Evolutionary conservation across 2,888 invertebrate species (phyloP).

Genomic region (Ypsolopha sequella): DNA sequence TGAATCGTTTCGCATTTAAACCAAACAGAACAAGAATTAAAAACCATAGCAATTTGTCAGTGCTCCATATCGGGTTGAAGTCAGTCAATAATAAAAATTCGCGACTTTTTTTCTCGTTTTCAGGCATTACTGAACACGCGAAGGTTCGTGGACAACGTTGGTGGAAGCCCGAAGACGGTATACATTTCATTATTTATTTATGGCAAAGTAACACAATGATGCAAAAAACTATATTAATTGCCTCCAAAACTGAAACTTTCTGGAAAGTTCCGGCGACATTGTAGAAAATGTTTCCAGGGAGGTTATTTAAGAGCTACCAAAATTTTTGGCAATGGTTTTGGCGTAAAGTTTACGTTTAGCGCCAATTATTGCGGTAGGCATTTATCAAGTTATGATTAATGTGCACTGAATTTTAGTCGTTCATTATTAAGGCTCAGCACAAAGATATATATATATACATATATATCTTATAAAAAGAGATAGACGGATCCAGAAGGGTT

Average conservation of each 20-base stretch:
- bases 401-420: no score
- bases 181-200: conserved; percentile 50
- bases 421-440: no score
- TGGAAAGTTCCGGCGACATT: background rate
- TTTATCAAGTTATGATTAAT: no score
- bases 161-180: conserved; percentile 32
- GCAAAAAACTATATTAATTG: conserved; percentile 53
- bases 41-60: conserved; percentile 62
- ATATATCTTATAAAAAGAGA: no score
- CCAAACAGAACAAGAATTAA: conserved; percentile 34
- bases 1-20: conserved; percentile 19
- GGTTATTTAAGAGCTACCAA: background rate
- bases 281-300: background rate
- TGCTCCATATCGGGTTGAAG: conserved; percentile 46
- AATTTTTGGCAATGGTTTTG: no score
- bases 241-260: conserved; percentile 22
- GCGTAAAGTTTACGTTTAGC: no score
- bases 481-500: no score
- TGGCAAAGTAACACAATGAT: conserved; percentile 39
- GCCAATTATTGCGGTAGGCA: no score
- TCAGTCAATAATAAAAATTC: conserved; percentile 61
- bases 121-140: conserved; percentile 56
- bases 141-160: conserved; percentile 37
- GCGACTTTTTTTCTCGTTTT: conserved; percentile 49
- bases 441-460: no score